Evolutionary conservation across 2,797 vertebrate genomes (phyloP), one percentile per base, ranked within the genome.

Genomic region (Sebastes cheni): DNA sequence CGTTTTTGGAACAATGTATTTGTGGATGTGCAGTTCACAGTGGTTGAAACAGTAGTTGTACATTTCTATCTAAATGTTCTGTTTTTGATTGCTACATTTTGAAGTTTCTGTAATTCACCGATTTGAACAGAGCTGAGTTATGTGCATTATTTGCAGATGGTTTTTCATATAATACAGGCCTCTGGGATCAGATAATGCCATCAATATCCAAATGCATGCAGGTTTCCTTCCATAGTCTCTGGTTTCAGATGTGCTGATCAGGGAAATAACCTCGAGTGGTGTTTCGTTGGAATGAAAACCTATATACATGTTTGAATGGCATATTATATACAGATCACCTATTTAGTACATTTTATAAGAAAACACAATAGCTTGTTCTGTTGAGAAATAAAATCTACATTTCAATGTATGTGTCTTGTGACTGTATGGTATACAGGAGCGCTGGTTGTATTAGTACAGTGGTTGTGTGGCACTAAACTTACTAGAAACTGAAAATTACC

Each of bases 21-120:
- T 29, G 29, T 29, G 22, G 8, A 42, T 30, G 23, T 70, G 46
- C 30, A 25, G 23, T 22, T 42, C 13, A 42, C 39, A 42, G 39
- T 42, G 5, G 39, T 42, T 42, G 39, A 42, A 42, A 42, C 39
- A 14, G 46, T 3, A 46, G 20, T 32, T 65, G 42, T 72, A 68
- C 56, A 75, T 56, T 80, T 79, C 18, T 69, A 59, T 65, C 4
- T 50, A 70, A 67, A 64, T 50, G 32, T 82, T 14, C 55, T 25
- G 23, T 14, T 22, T 25, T 58, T 20, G 7, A 22, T 14, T 56
- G 46, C 29, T 52, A 55, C 23, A 68, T 29, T 46, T 61, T 58
- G n/a, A 62, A 71, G 8, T 23, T 9, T 75, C 14, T 56, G 36
- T 29, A 55, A 32, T 67, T 62, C 11, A 27, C 52, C 60, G 39